Evolutionary conservation across 1,140 invertebrate species (phyloP).

Genomic region (Dendroctonus ponderosae): DNA sequence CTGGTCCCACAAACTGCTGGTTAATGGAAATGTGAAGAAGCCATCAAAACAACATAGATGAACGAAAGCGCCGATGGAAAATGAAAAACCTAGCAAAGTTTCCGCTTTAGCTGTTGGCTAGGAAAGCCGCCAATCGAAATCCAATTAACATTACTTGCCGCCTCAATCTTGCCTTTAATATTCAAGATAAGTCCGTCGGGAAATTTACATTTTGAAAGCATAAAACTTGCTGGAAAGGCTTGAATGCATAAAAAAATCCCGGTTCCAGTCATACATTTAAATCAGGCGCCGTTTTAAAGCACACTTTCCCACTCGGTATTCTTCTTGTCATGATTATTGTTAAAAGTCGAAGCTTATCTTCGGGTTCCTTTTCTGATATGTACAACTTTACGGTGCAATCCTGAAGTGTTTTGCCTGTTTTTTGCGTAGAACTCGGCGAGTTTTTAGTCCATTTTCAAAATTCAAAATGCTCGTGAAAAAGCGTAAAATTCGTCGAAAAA

Average conservation of each 20-base stretch:
- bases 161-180: slow-evolving; percentile 15
- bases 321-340: slow-evolving; percentile 3
- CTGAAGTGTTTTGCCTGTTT: no score
- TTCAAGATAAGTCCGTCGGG: slow-evolving; percentile 23
- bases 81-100: neutral
- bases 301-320: slow-evolving; percentile 18
- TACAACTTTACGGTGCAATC: no score
- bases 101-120: no score
- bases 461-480: no score
- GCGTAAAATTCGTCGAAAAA: no score
- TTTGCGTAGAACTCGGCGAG: no score
- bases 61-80: neutral
- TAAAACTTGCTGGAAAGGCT: slow-evolving; percentile 22
- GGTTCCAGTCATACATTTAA: slow-evolving; percentile 22
- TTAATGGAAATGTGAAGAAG: neutral
- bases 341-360: neutral
- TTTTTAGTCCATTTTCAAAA: no score
- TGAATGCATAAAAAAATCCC: slow-evolving; percentile 26
- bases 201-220: slow-evolving; percentile 30
- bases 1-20: neutral
- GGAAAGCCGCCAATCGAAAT: neutral
- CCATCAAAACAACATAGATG: neutral
- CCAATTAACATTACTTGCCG: slow-evolving; percentile 11
- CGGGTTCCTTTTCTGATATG: no score
- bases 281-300: slow-evolving; percentile 17